Conservation (phyloP, 92 coral and sea anemone species). For the Desmophyllum pertusum region DNA sequence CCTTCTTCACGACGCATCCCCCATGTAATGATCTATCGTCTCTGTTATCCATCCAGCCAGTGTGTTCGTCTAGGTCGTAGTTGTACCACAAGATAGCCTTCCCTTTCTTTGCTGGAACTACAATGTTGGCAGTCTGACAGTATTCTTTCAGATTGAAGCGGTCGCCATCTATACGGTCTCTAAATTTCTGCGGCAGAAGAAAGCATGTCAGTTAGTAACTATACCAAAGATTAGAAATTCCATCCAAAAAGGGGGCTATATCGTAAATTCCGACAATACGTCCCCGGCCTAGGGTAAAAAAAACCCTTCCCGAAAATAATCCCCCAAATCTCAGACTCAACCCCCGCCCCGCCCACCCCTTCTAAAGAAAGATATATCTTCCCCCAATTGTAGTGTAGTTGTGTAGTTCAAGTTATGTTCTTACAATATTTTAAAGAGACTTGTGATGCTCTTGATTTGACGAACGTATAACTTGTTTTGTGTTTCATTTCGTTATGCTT, state of each 20-base stretch:
- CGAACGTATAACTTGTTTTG: no score
- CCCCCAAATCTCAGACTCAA: no score
- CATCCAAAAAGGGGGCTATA: not conserved
- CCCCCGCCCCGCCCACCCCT: no score
- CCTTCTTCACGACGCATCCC: constrained; percentile 91
- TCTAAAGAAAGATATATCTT: no score
- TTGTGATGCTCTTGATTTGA: no score
- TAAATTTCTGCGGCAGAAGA: constrained; percentile 67
- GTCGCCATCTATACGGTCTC: constrained; percentile 87
- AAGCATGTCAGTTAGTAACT: not conserved
- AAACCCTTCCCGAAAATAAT: no score
- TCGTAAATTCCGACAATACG: no score
- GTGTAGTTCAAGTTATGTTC: no score
- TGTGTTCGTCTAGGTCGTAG: constrained; percentile 74
- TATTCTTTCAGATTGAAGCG: constrained; percentile 85
- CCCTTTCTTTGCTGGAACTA: constrained; percentile 90
- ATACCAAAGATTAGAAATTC: not conserved
- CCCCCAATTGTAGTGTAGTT: no score
- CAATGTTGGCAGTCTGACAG: constrained; percentile 85
- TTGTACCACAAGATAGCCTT: constrained; percentile 99
- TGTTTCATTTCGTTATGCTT: no score
- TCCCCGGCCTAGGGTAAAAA: no score
- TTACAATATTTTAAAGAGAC: no score
- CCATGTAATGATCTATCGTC: constrained; percentile 94
- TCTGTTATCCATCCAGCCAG: constrained; percentile 94